A percentile compares a stretch with the other conserved stretches of the same genome.
phyloP scores from a whole-genome alignment of 2,113 vertebrate species.

The Cephalopholis sonnerati region DNA sequence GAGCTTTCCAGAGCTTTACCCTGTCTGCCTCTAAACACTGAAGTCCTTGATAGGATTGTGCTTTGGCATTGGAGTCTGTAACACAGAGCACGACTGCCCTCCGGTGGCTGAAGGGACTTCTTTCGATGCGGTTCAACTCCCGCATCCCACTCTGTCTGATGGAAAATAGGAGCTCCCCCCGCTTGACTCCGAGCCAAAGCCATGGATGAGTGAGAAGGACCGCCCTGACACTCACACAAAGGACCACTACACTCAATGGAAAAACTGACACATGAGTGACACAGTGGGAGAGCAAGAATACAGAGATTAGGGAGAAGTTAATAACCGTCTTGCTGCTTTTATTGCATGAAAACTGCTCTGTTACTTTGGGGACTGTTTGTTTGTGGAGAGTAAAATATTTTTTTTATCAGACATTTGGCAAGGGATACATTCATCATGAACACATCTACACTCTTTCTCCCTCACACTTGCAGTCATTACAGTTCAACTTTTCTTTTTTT shows the following conservation, averaged over 20 bases:
- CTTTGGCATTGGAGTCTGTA: neutral
- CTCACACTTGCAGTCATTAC: neutral
- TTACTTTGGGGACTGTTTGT: neutral
- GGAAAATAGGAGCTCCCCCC: conserved; percentile 52
- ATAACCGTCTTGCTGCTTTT: conserved; percentile 7
- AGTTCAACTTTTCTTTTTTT: neutral
- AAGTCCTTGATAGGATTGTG: neutral
- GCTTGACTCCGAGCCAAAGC: conserved; percentile 38
- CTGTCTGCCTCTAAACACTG: neutral
- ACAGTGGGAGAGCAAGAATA: conserved; percentile 9
- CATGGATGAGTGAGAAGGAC: conserved; percentile 49
- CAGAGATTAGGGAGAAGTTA: conserved; percentile 5
- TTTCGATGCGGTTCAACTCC: conserved; percentile 9
- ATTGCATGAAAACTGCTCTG: neutral
- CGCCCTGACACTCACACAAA: conserved; percentile 43
- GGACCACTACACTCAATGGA: conserved; percentile 46
- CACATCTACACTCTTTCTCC: too few relatives aligned
- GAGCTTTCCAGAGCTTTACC: neutral
- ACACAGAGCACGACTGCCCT: conserved; percentile 65
- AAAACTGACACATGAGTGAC: conserved; percentile 58
- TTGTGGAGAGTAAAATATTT: neutral
- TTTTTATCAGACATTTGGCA: neutral
- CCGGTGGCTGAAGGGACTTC: conserved; percentile 50
- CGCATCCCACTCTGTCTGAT: neutral
- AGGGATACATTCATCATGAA: neutral